Evolutionary conservation across 2,113 vertebrate species (phyloP).

Genomic region (Orientallactaga bullata): DNA sequence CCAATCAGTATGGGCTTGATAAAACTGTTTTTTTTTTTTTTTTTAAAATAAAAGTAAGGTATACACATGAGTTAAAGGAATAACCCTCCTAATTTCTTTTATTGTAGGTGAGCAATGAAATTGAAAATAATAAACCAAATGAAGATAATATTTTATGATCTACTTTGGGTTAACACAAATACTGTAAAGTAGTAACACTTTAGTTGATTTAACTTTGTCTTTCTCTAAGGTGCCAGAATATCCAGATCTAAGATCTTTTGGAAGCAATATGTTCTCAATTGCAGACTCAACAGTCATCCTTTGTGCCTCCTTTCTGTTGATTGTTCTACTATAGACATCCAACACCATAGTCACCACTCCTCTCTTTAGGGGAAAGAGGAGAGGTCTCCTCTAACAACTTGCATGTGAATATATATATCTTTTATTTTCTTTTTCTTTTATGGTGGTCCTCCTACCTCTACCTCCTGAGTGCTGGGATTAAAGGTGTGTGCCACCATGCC

Average conservation of each 20-base stretch:
- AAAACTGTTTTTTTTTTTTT: not conserved
- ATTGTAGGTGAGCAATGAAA: not conserved
- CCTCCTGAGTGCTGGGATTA: too few species aligned
- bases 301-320: not conserved
- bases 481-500: too few species aligned
- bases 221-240: slow-evolving; percentile 9
- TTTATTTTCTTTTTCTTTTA: too few species aligned
- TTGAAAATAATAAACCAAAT: slow-evolving; percentile 7
- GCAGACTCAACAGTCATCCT: not conserved
- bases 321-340: too few species aligned
- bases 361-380: not conserved
- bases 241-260: not conserved
- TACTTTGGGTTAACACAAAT: not conserved
- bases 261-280: not conserved
- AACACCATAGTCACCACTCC: not conserved
- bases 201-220: not conserved
- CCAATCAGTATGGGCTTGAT: not conserved
- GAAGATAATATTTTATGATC: not conserved
- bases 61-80: not conserved
- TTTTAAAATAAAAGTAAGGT: not conserved
- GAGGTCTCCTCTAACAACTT: not conserved
- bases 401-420: too few species aligned
- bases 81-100: not conserved
- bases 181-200: not conserved
- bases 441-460: too few species aligned